These are phyloP conservation scores for Timema podura DNA, from an alignment of 2,888 invertebrate species.

Conservation along the genomic window DNA sequence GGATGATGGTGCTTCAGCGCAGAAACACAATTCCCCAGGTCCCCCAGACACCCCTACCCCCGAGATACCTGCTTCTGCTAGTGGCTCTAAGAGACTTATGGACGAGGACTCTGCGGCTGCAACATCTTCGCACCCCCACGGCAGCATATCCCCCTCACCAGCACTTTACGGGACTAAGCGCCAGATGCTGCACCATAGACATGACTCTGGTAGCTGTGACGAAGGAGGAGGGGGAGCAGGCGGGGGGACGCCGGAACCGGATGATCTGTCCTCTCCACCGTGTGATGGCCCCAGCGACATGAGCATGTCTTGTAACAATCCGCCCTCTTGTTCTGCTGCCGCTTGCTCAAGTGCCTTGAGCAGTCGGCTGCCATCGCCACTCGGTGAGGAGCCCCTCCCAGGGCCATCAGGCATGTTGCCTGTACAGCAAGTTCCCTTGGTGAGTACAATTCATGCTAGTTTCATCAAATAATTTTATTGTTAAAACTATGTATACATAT, in stretches of 20 bases:
- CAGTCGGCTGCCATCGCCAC: conserved; percentile 53
- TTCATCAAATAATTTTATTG: background rate
- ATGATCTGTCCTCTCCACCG: conserved; percentile 25
- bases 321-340: conserved; percentile 33
- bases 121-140: conserved; percentile 35
- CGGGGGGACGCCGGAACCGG: conserved; percentile 26
- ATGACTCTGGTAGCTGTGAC: conserved; percentile 34
- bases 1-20: conserved; percentile 5
- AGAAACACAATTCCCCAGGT: conserved; percentile 31
- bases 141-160: conserved; percentile 30
- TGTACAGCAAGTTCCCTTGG: conserved; percentile 85
- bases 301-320: conserved; percentile 34
- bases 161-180: conserved; percentile 19
- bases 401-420: conserved; percentile 83
- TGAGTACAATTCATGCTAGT: conserved; percentile 47
- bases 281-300: conserved; percentile 31
- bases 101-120: conserved; percentile 26
- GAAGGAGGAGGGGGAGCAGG: conserved; percentile 27
- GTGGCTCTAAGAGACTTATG: conserved; percentile 28
- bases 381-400: conserved; percentile 65
- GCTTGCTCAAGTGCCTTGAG: conserved; percentile 17
- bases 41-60: conserved; percentile 30
- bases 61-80: conserved; percentile 20
- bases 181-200: conserved; percentile 27
- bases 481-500: background rate